Base-by-base conservation (phyloP, 2,888 invertebrate species). In the Celastrina argiolus region DNA sequence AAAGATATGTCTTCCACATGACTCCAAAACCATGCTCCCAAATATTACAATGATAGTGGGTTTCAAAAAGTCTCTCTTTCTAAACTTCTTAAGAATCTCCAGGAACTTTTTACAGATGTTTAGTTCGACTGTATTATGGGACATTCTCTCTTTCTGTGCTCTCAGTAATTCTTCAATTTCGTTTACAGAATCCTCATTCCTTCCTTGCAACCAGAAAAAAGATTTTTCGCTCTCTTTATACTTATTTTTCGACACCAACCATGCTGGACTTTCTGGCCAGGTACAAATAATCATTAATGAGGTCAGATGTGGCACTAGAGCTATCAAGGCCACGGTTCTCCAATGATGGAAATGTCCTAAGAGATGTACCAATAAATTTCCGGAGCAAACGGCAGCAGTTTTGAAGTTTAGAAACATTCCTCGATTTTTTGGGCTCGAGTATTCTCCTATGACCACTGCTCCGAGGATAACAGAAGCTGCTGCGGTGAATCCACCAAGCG, bases 181-280 rank as follows among this genome's bases (percentile, higher is more conserved):
- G 28, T 64, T 69, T 6, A 56, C 67, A 0, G 79, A 72, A 8
- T 73, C 68, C 14, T 74, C 69, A 18, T 69, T 66, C 5, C 75
- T 74, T 22, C 93, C 93, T 68, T 93, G 80, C 58, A 93, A 84
- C 82, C 88, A 92, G 58, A 83, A 81, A 22, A 93, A 92, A 0
- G 92, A 81, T 7, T 81, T 75, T 69, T 90, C 83, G 0, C 94
- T 93, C 65, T 91, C 84, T 5, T 83, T 82, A 0, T 82, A 78
- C n/a, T 83, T 80, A 1, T 87, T 88, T 67, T 88, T 92, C 1
- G 90, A 85, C 0, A 92, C 84, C 56, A 94, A 75, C 94, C 94
- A 94, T 12, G 87, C 83, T 0, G 94, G 94, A n/a, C 94, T 92
- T 78, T 94, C 94, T 0, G 92, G 93, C 71, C 93, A 81, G 0